Evolutionary conservation across 2,888 invertebrate species (phyloP).

Genomic region (Rhagonycha fulva): DNA sequence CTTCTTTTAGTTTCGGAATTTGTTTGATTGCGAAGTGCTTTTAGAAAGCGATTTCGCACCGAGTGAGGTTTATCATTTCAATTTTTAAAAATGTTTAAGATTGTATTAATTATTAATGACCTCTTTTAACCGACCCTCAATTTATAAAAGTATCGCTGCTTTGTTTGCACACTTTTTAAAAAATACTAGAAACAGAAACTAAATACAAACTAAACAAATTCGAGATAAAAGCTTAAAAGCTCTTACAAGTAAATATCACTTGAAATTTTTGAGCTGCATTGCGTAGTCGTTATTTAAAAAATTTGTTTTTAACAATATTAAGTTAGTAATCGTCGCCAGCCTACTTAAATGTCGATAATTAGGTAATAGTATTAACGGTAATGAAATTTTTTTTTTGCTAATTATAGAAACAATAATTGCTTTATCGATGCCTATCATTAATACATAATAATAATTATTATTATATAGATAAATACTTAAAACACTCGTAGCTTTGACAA

Average conservation of each 20-base stretch:
- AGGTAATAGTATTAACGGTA: background rate
- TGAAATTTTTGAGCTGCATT: background rate
- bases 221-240: background rate
- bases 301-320: background rate
- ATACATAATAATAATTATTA: constrained; percentile 34
- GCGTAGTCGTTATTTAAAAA: background rate
- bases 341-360: background rate
- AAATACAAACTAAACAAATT: background rate
- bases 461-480: constrained; percentile 43
- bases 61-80: background rate
- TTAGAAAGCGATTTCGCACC: background rate
- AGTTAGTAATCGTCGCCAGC: background rate
- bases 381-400: background rate
- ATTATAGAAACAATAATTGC: constrained; percentile 34
- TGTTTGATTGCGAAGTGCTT: background rate
- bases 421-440: constrained; percentile 41
- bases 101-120: background rate
- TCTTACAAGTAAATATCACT: background rate
- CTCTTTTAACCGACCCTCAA: background rate
- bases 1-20: background rate
- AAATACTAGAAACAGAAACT: background rate
- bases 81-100: background rate
- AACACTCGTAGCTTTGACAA: constrained; percentile 34
- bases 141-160: background rate
- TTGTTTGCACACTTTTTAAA: background rate